These are phyloP conservation scores for Prionailurus bengalensis DNA, from an alignment of 2,113 vertebrate species.

Conservation along the genomic window DNA sequence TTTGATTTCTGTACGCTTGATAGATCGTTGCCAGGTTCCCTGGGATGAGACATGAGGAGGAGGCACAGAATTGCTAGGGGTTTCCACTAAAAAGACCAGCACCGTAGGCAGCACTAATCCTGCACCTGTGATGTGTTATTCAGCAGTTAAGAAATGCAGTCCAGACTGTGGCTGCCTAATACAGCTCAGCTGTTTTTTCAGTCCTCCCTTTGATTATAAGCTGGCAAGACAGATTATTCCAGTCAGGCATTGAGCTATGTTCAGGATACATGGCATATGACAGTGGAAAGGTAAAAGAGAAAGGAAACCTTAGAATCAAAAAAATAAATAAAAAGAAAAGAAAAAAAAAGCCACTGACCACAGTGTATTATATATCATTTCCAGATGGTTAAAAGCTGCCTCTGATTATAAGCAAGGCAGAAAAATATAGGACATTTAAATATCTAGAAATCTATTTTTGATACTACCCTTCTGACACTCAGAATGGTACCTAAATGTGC, in stretches of 20 bases:
- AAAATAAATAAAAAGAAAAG: slow-evolving; percentile 52
- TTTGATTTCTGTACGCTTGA: slow-evolving; percentile 51
- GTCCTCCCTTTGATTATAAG: slow-evolving; percentile 87
- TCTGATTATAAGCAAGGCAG: slow-evolving; percentile 53
- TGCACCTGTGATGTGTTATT: slow-evolving; percentile 92
- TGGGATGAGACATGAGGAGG: slow-evolving; percentile 76
- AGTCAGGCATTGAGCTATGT: slow-evolving; percentile 71
- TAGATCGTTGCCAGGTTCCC: slow-evolving; percentile 76
- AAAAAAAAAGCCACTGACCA: slow-evolving; percentile 68
- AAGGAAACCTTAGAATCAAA: slow-evolving; percentile 75
- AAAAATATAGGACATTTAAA: slow-evolving; percentile 52
- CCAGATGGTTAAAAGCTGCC: slow-evolving; percentile 77
- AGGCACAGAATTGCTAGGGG: slow-evolving; percentile 85
- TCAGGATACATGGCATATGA: slow-evolving; percentile 75
- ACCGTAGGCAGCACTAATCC: slow-evolving; percentile 87
- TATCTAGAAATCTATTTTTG: slow-evolving; percentile 40
- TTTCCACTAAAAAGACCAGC: slow-evolving; percentile 88
- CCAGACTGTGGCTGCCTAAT: slow-evolving; percentile 85
- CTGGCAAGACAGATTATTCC: slow-evolving; percentile 83
- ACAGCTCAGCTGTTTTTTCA: slow-evolving; percentile 89
- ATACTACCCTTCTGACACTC: slow-evolving; percentile 15
- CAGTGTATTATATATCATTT: slow-evolving; percentile 75
- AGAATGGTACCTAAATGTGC: neutral
- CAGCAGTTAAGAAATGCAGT: slow-evolving; percentile 84
- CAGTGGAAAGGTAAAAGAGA: slow-evolving; percentile 83